These are phyloP conservation scores for Colletes latitarsis DNA, from an alignment of 1,140 invertebrate species.

Conservation along the genomic window DNA sequence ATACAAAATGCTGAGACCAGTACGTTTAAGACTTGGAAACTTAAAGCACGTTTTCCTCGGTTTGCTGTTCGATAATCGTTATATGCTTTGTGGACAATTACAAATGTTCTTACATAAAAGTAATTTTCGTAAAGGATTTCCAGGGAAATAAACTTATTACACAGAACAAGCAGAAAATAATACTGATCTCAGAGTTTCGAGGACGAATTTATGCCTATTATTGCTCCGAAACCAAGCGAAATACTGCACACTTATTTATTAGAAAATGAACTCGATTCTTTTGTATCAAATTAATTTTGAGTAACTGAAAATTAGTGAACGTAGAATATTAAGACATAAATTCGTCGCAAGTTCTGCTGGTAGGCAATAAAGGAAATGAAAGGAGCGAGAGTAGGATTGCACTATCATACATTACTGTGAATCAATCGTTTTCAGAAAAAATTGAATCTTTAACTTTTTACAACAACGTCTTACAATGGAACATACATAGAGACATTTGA, in stretches of 20 bases:
- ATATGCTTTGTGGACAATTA: neutral
- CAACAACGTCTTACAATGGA: constrained; percentile 18
- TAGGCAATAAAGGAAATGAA: constrained; percentile 55
- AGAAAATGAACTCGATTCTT: too few relatives aligned
- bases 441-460: neutral
- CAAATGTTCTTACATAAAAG: neutral
- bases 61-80: neutral
- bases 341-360: constrained; percentile 39
- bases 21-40: neutral
- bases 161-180: constrained; percentile 69
- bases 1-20: constrained; percentile 4
- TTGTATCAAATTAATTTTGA: neutral
- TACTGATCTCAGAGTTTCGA: constrained; percentile 53
- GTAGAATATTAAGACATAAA: constrained; percentile 44
- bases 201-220: constrained; percentile 58
- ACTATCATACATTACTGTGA: constrained; percentile 69
- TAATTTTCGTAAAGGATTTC: constrained; percentile 32
- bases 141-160: constrained; percentile 39
- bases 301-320: neutral
- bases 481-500: neutral
- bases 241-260: neutral
- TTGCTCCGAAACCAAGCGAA: neutral
- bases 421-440: constrained; percentile 44
- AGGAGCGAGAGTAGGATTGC: constrained; percentile 65
- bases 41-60: neutral